Evolutionary conservation across 2,888 invertebrate species (phyloP), one percentile per base, ranked within the genome.

Genomic region (Ramazzottius varieornatus): DNA sequence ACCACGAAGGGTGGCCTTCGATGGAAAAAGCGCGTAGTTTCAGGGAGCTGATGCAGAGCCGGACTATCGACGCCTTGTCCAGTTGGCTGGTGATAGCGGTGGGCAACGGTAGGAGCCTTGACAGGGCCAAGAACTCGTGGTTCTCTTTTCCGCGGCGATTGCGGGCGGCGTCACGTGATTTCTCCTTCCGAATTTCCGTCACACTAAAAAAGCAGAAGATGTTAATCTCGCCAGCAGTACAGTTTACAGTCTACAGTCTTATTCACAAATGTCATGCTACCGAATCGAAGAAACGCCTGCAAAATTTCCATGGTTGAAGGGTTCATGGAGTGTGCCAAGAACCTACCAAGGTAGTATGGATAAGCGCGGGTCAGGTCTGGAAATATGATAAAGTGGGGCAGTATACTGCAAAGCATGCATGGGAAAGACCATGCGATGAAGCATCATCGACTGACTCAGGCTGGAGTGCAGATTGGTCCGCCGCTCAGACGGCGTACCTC

Each of bases 1-100:
- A 86, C 93, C 94, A 94, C 77, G 91, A 91, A 32, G 93, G 93
- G 74, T 93, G 92, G 0, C 93, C 93, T 76, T 91, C 90, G 4
- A 87, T 85, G 67, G 91, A 90, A 79, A 94, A 94, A 78, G 93
- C 90, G 71, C 89, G 81, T 75, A 92, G 81, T 79, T 89, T 90
- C 78, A 92, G 84, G 82, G 89, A 92, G 79, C 88, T 89, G 78
- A 92, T 91, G 74, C 91, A 91, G 77, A 92, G 84, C 78, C 91
- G 84, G 80, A 92, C 91, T 78, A 92, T 91, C 75, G 91, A 90
- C 68, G 91, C 91, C 79, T 91, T 91, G 79, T 91, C 90, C 80
- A 65, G 81, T 68, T 77, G 74, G 86, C 89, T 70, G 86, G 82
- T 33, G 88, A 92, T 77, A 86, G 81, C 91, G 86, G 90, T 82